Evolutionary conservation across 2,797 vertebrate species (phyloP).

Genomic region (Diplodus puntazzo): DNA sequence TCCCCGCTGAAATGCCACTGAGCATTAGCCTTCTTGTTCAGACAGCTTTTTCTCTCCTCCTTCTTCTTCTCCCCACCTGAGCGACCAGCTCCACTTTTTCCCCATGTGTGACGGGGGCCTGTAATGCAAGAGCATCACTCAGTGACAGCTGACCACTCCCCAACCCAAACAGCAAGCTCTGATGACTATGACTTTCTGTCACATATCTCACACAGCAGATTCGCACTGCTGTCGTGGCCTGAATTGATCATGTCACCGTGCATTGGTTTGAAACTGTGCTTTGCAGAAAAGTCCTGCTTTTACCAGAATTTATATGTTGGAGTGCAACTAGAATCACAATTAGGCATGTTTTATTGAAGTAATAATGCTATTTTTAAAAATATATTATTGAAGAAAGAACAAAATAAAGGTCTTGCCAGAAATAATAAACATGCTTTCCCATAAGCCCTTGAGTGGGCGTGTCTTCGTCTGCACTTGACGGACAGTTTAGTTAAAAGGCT

Average conservation of each 20-base stretch:
- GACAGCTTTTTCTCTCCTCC: constrained; percentile 22
- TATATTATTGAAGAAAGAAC: neutral
- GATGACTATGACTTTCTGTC: constrained; percentile 59
- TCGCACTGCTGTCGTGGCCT: constrained; percentile 17
- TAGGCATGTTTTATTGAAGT: neutral
- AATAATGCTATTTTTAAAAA: neutral
- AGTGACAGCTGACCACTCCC: constrained; percentile 76
- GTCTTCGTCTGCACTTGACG: constrained; percentile 19
- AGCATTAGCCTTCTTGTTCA: constrained; percentile 66
- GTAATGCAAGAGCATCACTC: constrained; percentile 74
- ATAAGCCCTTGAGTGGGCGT: neutral
- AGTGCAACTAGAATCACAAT: neutral
- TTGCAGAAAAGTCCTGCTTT: neutral
- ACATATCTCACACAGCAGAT: constrained; percentile 48
- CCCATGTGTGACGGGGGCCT: constrained; percentile 57
- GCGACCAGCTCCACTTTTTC: constrained; percentile 43
- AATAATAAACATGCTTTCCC: neutral
- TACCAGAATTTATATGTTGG: neutral
- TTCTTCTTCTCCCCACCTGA: constrained; percentile 55
- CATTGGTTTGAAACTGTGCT: constrained; percentile 10
- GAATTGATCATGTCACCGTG: constrained; percentile 35
- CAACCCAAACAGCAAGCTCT: constrained; percentile 48
- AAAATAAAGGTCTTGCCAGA: neutral
- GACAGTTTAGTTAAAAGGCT: constrained; percentile 30
- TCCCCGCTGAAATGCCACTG: constrained; percentile 62